Base-by-base conservation (phyloP, 1,140 invertebrate species). In the Anagrus nilaparvatae region DNA sequence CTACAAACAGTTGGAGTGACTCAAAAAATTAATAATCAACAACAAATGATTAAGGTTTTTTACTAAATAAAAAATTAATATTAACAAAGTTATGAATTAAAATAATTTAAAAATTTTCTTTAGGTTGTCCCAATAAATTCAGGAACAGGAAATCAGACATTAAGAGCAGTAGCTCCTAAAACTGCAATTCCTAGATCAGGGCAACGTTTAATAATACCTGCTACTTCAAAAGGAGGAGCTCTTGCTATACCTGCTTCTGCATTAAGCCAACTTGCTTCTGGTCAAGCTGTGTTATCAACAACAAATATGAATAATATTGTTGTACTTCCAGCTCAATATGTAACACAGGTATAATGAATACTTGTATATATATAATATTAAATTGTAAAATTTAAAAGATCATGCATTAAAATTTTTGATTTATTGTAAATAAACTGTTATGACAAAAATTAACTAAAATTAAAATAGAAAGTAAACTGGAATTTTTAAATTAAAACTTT, bases 291-390 rank as follows among this genome's bases (percentile, higher is more conserved):
- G 19, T 49, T 77, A 27, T 71, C 74, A 2, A 60, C 71, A 2
- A 60, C 63, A 6, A 71, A 63, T 47, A 65, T 73, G 41, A 71
- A 63, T 2, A 67, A 67, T 19, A 67, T 75, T 61, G 74, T 77
- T 16, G 68, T 78, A 44, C 60, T 79, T 16, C 75, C 76, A 29
- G 73, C 77, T 17, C 74, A 75, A 38, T 78, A 76, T 59, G 64
- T 79, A 34, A 69, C 75, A 45, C 56, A 54, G 36, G 56, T 58
- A 56, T n/a, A n/a, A n/a, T n/a, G n/a, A n/a, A n/a, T n/a, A n/a
- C n/a, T n/a, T n/a, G n/a, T n/a, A n/a, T n/a, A n/a, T n/a, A n/a
- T n/a, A n/a, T n/a, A n/a, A n/a, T n/a, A n/a, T n/a, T n/a, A n/a
- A n/a, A n/a, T n/a, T n/a, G n/a, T n/a, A n/a, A n/a, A n/a, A n/a